phyloP scores from a whole-genome alignment of 2,797 vertebrate genomes.

The Smutsia gigantea region DNA sequence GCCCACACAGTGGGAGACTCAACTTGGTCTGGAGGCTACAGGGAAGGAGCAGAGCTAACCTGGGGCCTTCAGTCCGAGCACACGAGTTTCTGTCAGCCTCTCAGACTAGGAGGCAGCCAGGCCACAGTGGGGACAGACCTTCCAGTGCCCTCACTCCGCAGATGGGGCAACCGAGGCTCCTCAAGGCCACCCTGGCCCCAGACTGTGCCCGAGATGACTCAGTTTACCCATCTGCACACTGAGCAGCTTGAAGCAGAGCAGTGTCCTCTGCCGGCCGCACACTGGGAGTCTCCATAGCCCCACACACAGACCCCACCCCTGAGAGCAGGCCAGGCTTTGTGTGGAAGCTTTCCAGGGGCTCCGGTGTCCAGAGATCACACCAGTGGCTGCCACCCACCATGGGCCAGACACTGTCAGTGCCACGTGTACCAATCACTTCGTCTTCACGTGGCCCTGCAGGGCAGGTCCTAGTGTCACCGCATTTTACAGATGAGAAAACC shows the following conservation, averaged over 20 bases:
- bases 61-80: conserved; percentile 53
- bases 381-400: accelerated
- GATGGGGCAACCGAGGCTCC: not conserved
- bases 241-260: too few species aligned
- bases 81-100: conserved; percentile 72
- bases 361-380: not conserved
- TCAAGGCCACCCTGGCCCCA: not conserved
- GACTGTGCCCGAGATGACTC: not conserved
- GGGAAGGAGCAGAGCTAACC: conserved; percentile 77
- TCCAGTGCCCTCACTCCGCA: not conserved
- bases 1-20: conserved; percentile 77
- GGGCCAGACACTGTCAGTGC: accelerated
- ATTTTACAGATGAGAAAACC: not conserved
- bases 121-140: not conserved
- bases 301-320: not conserved
- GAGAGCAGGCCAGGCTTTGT: accelerated
- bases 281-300: not conserved
- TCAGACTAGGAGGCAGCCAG: not conserved
- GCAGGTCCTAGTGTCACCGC: not conserved
- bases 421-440: accelerated
- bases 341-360: not conserved
- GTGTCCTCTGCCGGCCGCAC: accelerated
- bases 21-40: conserved; percentile 69
- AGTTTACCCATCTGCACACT: not conserved
- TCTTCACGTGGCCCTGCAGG: not conserved